Evolutionary conservation across 2,113 vertebrate genomes (phyloP).

Genomic region (Cygnus atratus): DNA sequence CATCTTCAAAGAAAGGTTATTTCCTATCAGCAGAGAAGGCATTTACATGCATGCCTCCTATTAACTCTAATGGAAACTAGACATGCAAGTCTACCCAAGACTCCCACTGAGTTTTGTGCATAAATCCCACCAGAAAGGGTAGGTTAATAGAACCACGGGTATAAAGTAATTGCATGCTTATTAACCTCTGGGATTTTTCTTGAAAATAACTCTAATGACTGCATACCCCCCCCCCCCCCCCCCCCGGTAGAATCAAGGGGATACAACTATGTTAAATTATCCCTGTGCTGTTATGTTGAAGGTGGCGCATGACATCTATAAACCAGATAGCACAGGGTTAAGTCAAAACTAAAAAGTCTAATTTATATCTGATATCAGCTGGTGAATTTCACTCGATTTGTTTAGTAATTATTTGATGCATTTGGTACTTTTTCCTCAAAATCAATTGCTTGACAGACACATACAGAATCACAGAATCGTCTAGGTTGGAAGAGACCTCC

Average conservation of each 20-base stretch:
- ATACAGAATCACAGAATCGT: no score
- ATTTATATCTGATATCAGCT: not conserved
- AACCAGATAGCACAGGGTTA: not conserved
- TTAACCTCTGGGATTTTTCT: constrained; percentile 19
- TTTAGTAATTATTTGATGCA: not conserved
- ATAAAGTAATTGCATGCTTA: constrained; percentile 11
- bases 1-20: constrained; percentile 44
- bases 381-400: not conserved
- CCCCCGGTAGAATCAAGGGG: not conserved
- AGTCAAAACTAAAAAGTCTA: not conserved
- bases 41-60: not conserved
- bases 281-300: not conserved
- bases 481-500: no score
- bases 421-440: not conserved
- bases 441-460: not conserved
- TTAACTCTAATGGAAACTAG: constrained; percentile 24
- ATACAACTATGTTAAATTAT: not conserved
- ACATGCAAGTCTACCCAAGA: constrained; percentile 18
- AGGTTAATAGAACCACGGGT: not conserved
- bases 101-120: not conserved
- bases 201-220: not conserved
- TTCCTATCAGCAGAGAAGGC: not conserved
- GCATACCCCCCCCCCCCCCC: no score
- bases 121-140: constrained; percentile 10
- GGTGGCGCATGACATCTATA: not conserved